Evolutionary conservation across 1,140 invertebrate genomes (phyloP).

Genomic region (Proctacanthus coquilletti): DNA sequence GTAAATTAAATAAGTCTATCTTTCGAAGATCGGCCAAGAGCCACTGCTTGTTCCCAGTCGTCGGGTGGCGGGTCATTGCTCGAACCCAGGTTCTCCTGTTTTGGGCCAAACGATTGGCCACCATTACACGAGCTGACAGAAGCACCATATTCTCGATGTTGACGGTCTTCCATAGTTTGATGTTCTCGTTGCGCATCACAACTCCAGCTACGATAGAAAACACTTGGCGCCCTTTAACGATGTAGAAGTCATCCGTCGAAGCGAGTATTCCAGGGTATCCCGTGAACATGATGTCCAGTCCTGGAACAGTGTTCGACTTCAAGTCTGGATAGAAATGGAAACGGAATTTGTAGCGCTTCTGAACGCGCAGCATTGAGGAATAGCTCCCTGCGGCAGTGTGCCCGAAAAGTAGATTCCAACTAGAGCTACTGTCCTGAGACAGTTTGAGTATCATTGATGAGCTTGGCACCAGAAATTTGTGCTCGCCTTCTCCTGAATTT

Average conservation of each 20-base stretch:
- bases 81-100: conserved; percentile 56
- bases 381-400: conserved; percentile 49
- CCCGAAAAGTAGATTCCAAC: conserved; percentile 29
- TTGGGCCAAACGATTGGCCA: conserved; percentile 66
- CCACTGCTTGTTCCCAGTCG: conserved; percentile 84
- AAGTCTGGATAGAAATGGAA: conserved; percentile 45
- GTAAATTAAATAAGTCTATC: conserved; percentile 18
- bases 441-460: conserved; percentile 24
- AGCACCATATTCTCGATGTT: conserved; percentile 43
- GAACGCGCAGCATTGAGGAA: conserved; percentile 69
- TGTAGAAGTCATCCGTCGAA: conserved; percentile 81
- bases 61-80: conserved; percentile 47
- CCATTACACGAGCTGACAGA: conserved; percentile 64
- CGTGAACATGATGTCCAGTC: conserved; percentile 57
- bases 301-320: conserved; percentile 44
- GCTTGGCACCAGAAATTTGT: conserved; percentile 18
- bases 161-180: conserved; percentile 35
- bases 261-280: conserved; percentile 77
- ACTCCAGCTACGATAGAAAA: conserved; percentile 42
- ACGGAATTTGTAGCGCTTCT: conserved; percentile 78
- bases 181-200: conserved; percentile 37
- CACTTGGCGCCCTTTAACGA: conserved; percentile 35
- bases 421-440: conserved; percentile 18
- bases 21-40: conserved; percentile 58
- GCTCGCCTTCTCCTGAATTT: conserved; percentile 2